A percentile compares a stretch with the other conserved stretches of the same genome.
These are phyloP conservation scores for Acrossocheilus wenchowensis DNA, from an alignment of 2,797 vertebrate species.

Conservation along the genomic window DNA sequence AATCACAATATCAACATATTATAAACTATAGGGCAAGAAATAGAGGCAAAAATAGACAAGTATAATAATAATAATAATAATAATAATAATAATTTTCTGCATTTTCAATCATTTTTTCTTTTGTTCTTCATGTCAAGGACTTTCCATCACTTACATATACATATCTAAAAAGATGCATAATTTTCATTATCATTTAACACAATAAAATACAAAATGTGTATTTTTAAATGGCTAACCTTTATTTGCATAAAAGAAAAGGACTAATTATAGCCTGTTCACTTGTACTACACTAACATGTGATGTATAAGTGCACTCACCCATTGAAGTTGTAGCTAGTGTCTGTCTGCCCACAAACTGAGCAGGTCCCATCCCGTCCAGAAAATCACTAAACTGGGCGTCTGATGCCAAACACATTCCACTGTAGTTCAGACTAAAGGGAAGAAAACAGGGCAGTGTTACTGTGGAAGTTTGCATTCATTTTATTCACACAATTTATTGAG, in stretches of 20 bases:
- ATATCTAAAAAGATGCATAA: neutral
- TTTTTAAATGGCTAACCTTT: neutral
- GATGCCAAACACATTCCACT: slow-evolving; percentile 94
- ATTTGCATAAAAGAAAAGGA: neutral
- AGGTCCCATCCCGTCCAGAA: slow-evolving; percentile 89
- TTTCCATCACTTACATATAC: no score
- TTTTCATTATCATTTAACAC: neutral
- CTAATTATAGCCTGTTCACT: neutral
- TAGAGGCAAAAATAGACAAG: no score
- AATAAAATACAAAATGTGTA: neutral
- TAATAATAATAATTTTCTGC: no score
- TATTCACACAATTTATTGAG: neutral
- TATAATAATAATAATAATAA: no score
- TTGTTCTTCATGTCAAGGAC: no score
- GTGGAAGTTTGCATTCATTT: neutral
- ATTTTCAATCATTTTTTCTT: no score
- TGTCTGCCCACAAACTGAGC: slow-evolving; percentile 90
- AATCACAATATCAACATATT: no score
- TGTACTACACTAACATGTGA: neutral
- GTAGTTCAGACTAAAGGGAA: slow-evolving; percentile 90
- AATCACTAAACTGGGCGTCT: slow-evolving; percentile 87
- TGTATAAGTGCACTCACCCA: slow-evolving; percentile 79
- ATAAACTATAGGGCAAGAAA: no score
- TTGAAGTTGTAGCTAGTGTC: slow-evolving; percentile 87
- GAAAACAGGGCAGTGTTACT: slow-evolving; percentile 30